Conservation (phyloP, 2,888 invertebrate species). For the Melieria picta region DNA sequence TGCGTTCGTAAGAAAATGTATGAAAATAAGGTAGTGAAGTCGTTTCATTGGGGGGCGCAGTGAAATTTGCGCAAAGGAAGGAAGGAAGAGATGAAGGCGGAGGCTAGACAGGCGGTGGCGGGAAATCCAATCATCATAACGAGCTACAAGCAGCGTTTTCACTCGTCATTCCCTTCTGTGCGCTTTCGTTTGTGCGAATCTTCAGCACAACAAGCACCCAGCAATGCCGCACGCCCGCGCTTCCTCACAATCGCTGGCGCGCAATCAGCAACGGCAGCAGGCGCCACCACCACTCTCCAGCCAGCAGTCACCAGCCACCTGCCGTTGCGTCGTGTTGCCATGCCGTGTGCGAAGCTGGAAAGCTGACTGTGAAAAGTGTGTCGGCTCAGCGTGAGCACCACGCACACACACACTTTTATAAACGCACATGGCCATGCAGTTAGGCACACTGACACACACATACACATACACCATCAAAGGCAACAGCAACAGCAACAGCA, state of each 20-base stretch:
- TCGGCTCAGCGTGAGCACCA: constrained; percentile 48
- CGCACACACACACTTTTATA: constrained; percentile 27
- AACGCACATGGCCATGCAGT: constrained; percentile 22
- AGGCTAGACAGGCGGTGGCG: too few relatives aligned
- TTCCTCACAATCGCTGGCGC: too few relatives aligned
- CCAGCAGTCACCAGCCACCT: constrained; percentile 11
- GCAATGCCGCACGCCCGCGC: too few relatives aligned
- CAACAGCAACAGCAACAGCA: background rate
- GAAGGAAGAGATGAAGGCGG: constrained; percentile 35
- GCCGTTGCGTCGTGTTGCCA: constrained; percentile 40
- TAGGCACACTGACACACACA: constrained; percentile 17
- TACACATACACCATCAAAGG: constrained; percentile 26
- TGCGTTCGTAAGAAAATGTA: constrained; percentile 1
- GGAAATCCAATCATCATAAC: constrained; percentile 60
- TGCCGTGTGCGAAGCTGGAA: constrained; percentile 31
- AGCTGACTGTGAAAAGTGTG: constrained; percentile 49
- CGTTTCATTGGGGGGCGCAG: background rate
- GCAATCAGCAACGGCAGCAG: too few relatives aligned
- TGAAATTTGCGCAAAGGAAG: constrained; percentile 3
- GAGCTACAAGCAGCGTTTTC: constrained; percentile 54
- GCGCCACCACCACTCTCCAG: constrained; percentile 11
- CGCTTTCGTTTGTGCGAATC: too few relatives aligned
- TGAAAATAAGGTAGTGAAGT: too few relatives aligned
- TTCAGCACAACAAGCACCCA: too few relatives aligned
- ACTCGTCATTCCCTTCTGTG: background rate